Evolutionary conservation across 2,797 vertebrate genomes (phyloP), one percentile per base, ranked within the genome.

Genomic region (Acipenser transmontanus): DNA sequence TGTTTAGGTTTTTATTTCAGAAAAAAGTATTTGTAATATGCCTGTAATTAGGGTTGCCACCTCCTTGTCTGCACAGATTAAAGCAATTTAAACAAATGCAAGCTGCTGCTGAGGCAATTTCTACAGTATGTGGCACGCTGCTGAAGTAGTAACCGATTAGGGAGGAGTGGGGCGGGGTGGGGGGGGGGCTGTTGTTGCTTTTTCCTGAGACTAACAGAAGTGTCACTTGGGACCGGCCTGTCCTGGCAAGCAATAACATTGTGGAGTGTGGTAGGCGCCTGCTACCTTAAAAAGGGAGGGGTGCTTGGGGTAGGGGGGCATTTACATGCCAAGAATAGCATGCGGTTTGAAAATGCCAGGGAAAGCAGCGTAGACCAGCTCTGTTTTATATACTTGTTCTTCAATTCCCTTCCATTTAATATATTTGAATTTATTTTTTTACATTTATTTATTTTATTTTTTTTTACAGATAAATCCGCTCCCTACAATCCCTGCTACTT

Each of bases 31-130:
- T 71, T 68, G 67, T 72, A 70, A 71, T 69, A 69, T 68, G 71
- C 67, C 67, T 73, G 71, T 80, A 82, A 80, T 82, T 80, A 80
- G 76, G 74, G 79, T 76, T 77, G 80, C 61, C 72, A 57, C 75
- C 75, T 62, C 80, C 77, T 79, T 84, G 80, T 85, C 85, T 87
- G 73, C 77, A 85, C 80, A 85, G 82, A 82, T 79, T 75, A 71
- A 74, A 82, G 84, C 78, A 83, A 84, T 84, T 85, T 84, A 79
- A 84, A 78, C 8, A 77, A 78, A 34, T 34, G 75, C 80, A 73
- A 68, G 47, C 69, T 66, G 71, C 75, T 80, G 73, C 77, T 74
- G 79, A 81, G 81, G 77, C 76, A 72, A 80, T 74, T 75, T 1
- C 34, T 34, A 17, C 17, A 75, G 67, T 67, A 71, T 66, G 72